phyloP scores from a whole-genome alignment of 2,888 invertebrate species.

The Cinara cedri region DNA sequence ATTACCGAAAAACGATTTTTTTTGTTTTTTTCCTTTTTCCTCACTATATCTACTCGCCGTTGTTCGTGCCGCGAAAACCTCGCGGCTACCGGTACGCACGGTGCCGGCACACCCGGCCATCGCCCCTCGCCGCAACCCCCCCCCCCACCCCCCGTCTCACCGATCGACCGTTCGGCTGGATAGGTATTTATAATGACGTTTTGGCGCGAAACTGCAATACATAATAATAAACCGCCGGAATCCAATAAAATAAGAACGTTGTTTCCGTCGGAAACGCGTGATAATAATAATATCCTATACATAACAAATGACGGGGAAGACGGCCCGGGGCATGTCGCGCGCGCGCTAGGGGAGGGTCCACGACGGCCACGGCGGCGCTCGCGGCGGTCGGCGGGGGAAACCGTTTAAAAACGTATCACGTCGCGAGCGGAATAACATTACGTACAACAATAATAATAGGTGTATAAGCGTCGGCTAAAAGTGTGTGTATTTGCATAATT shows the following conservation, averaged over 20 bases:
- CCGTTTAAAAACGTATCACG: conserved; percentile 56
- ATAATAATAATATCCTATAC: conserved; percentile 34
- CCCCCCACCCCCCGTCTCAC: too few relatives aligned
- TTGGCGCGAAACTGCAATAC: conserved; percentile 21
- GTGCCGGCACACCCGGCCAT: too few relatives aligned
- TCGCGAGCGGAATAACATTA: neutral
- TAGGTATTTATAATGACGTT: conserved; percentile 40
- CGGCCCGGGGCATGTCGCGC: conserved; percentile 24
- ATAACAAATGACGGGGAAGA: conserved; percentile 53
- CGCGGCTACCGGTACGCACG: neutral
- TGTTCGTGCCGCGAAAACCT: neutral
- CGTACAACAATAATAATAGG: neutral
- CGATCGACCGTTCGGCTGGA: too few relatives aligned
- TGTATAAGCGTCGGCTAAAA: conserved; percentile 1
- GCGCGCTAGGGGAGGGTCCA: too few relatives aligned
- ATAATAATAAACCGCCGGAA: conserved; percentile 41
- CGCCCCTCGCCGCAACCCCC: too few relatives aligned
- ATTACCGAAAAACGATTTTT: conserved; percentile 5
- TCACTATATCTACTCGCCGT: neutral
- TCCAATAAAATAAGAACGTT: conserved; percentile 48
- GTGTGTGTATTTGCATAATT: conserved; percentile 47
- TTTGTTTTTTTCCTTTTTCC: neutral
- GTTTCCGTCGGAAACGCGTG: neutral
- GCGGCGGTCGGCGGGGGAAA: neutral
- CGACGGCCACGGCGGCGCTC: too few relatives aligned